Evolutionary conservation across 2,888 invertebrate species (phyloP).

Genomic region (Rotaria magnacalcarata): DNA sequence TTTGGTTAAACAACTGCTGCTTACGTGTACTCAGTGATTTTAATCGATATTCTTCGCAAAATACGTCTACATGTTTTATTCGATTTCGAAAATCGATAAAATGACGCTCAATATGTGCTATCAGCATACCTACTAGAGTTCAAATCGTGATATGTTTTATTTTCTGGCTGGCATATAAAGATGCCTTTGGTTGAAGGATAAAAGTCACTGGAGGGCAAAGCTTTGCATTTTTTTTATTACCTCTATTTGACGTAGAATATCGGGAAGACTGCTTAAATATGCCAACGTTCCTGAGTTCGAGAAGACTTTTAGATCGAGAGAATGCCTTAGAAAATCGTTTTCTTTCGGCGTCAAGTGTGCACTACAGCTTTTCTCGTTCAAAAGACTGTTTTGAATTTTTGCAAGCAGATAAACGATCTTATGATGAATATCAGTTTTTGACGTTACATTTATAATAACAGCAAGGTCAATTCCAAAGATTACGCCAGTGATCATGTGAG

Average conservation of each 20-base stretch:
- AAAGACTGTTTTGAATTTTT: not conserved
- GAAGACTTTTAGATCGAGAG: not conserved
- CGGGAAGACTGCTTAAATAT: not conserved
- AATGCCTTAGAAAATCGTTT: not conserved
- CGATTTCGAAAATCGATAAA: too few species aligned
- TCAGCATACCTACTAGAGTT: too few species aligned
- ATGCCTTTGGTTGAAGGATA: too few species aligned
- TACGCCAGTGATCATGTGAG: not conserved
- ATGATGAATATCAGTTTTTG: fast-evolving
- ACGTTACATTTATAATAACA: not conserved
- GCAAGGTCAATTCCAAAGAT: not conserved
- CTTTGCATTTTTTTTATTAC: not conserved
- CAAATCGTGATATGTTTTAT: too few species aligned
- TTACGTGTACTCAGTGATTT: too few species aligned
- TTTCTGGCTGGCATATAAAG: too few species aligned
- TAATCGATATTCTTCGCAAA: too few species aligned
- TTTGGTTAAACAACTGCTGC: too few species aligned
- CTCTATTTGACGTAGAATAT: not conserved
- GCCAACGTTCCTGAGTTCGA: not conserved
- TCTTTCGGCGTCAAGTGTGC: not conserved
- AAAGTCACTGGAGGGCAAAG: not conserved
- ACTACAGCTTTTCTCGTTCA: fast-evolving
- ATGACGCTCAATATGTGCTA: too few species aligned
- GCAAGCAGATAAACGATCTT: not conserved
- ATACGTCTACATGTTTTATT: too few species aligned